A percentile compares a stretch with the other conserved stretches of the same genome.
These are phyloP conservation scores for Steinernema scapterisci DNA, from an alignment of 2,888 invertebrate species.

Conservation along the genomic window DNA sequence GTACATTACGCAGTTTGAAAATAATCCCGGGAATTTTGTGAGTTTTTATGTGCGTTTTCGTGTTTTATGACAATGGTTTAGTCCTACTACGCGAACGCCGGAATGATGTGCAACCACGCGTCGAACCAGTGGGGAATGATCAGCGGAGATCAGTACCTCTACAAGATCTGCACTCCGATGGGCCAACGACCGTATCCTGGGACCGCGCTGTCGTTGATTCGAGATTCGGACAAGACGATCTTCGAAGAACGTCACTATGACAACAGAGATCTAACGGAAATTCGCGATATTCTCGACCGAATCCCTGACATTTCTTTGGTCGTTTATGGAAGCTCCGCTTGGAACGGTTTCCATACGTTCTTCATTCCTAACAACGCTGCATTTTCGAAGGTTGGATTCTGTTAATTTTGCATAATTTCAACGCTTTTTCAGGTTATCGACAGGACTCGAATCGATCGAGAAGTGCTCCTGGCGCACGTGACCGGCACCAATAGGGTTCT, in stretches of 20 bases:
- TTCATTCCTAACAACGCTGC: slow-evolving; percentile 67
- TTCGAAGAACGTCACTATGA: slow-evolving; percentile 66
- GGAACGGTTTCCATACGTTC: slow-evolving; percentile 68
- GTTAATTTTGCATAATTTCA: neutral
- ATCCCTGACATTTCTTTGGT: slow-evolving; percentile 66
- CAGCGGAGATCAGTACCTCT: slow-evolving; percentile 67
- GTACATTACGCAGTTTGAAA: slow-evolving; percentile 68
- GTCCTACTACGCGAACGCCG: slow-evolving; percentile 67
- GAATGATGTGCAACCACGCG: slow-evolving; percentile 65
- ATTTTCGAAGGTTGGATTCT: slow-evolving; percentile 57
- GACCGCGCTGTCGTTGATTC: slow-evolving; percentile 63
- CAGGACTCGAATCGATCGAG: slow-evolving; percentile 64
- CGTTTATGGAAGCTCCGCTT: slow-evolving; percentile 60
- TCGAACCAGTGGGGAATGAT: slow-evolving; percentile 66
- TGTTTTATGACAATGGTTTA: slow-evolving; percentile 38
- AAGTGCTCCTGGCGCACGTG: slow-evolving; percentile 67
- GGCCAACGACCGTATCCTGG: slow-evolving; percentile 64
- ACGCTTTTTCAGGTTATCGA: slow-evolving; percentile 55
- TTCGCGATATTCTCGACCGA: slow-evolving; percentile 65
- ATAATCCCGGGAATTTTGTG: slow-evolving; percentile 67
- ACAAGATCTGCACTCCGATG: slow-evolving; percentile 65
- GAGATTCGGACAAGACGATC: slow-evolving; percentile 58
- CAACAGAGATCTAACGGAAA: slow-evolving; percentile 65
- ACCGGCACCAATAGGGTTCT: slow-evolving; percentile 65
- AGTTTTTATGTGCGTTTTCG: slow-evolving; percentile 37